A percentile compares a stretch with the other conserved stretches of the same genome.
phyloP scores from a whole-genome alignment of 2,797 vertebrate genomes.

The Hoplostethus atlanticus region DNA sequence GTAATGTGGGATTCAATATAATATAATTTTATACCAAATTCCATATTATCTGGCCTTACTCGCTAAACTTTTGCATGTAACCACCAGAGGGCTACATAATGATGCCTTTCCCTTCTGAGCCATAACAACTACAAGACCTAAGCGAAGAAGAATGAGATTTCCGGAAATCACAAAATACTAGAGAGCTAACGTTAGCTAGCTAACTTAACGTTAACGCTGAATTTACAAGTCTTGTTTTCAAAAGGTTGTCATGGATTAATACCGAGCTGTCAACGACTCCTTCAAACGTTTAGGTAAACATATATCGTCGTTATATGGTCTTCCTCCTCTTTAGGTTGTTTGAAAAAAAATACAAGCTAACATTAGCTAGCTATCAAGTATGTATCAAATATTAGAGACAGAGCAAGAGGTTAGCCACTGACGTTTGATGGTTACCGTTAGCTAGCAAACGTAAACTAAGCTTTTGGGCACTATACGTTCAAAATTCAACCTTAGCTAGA shows the following conservation, averaged over 20 bases:
- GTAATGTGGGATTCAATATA: too few relatives aligned
- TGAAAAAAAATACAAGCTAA: background rate
- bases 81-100: conserved; percentile 47
- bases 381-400: background rate
- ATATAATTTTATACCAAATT: too few relatives aligned
- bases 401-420: too few relatives aligned
- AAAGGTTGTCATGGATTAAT: conserved; percentile 61
- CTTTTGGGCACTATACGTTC: background rate
- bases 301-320: too few relatives aligned
- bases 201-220: conserved; percentile 23
- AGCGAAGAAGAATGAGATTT: conserved; percentile 53
- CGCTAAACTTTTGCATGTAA: background rate
- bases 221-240: conserved; percentile 10
- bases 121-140: background rate
- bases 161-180: conserved; percentile 7
- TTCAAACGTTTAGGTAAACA: conserved; percentile 46
- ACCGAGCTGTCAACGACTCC: background rate
- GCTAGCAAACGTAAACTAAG: background rate
- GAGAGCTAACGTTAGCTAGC: conserved; percentile 41
- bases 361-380: background rate
- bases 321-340: background rate
- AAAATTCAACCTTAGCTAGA: background rate
- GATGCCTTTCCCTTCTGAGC: background rate
- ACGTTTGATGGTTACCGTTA: background rate
- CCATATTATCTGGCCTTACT: too few relatives aligned